Evolutionary conservation across 2,888 invertebrate species (phyloP).

Genomic region (Acronicta psi): DNA sequence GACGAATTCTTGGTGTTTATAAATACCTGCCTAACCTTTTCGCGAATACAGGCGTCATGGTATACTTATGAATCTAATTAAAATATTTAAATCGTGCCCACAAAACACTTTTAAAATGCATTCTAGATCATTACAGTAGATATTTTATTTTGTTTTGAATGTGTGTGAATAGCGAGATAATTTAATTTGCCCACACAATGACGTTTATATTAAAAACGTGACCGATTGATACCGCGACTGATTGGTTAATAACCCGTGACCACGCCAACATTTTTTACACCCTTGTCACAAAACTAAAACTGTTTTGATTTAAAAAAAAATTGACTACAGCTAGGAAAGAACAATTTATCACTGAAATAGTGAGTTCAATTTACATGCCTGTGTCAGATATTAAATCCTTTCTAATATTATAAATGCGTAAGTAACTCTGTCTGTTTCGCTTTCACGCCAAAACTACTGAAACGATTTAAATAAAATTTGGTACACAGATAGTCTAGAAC

Average conservation of each 20-base stretch:
- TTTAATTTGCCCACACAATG: slow-evolving; percentile 65
- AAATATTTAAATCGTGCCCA: too few relatives aligned
- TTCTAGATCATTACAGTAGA: slow-evolving; percentile 10
- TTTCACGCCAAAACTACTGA: too few relatives aligned
- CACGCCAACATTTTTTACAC: slow-evolving; percentile 21
- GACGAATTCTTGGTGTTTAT: too few relatives aligned
- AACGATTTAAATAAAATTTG: too few relatives aligned
- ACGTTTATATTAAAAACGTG: slow-evolving; percentile 73
- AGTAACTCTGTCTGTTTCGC: too few relatives aligned
- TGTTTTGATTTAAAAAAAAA: slow-evolving; percentile 11
- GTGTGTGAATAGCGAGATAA: slow-evolving; percentile 44
- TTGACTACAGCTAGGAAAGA: slow-evolving; percentile 1
- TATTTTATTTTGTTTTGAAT: slow-evolving; percentile 20
- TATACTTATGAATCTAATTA: too few relatives aligned
- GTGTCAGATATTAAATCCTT: too few relatives aligned
- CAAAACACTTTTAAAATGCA: slow-evolving; percentile 1
- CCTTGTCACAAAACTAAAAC: slow-evolving; percentile 38
- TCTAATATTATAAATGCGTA: too few relatives aligned
- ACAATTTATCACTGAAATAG: background rate
- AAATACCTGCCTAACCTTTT: too few relatives aligned
- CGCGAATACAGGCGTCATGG: too few relatives aligned
- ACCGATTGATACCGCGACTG: slow-evolving; percentile 70
- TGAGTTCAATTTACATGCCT: slow-evolving; percentile 1
- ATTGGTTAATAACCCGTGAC: slow-evolving; percentile 71
- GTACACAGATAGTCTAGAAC: too few relatives aligned